Base-by-base conservation (phyloP, 37 sponge, comb jelly and placozoan genomes). In the Lycopodina hypogea region DNA sequence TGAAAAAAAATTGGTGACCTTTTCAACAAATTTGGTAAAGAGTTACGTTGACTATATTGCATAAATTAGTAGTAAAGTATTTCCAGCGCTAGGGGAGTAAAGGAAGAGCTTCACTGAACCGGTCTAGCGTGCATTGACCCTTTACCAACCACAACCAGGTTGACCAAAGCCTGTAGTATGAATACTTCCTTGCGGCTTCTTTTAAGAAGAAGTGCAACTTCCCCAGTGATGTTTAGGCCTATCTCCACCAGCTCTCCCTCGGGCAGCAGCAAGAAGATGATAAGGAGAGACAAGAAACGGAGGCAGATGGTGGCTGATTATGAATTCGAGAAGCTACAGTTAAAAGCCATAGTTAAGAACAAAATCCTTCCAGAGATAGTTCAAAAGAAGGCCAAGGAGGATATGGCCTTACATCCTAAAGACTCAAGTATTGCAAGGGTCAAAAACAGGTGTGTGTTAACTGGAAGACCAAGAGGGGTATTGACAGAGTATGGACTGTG, bases 371-470 rank as follows among this genome's bases (percentile, higher is more conserved):
- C 93, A 0, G 81, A 75, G 35, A 77, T 72, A 29, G 82, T 92
- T 1, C 71, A 75, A 56, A 17, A 39, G 55, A 78, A 80, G 37
- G 93, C 93, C 2, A 77, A 29, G 22, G 52, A 60, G 11, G 81
- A 71, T 0, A 69, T 92, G 22, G 69, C 78, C 14, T 19, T 39
- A 22, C 81, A 83, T 1, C 90, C 90, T 23, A 74, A 82, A 48
- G 90, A 92, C 45, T 74, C 85, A 4, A 75, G 90, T 40, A 63
- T 92, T 3, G 84, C 86, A 32, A 40, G 93, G 7, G 79, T 92
- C 21, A 71, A 86, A 8, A 92, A 89, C 59, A 69, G 93, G 24
- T 92, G 93, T 74, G 75, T 78, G 34, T 28, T 88, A 65, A 92
- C 90, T 12, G 93, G 90, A n/a, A 74, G 93, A 22, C 60, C 76